Conservation (phyloP, 2,797 vertebrate genomes). For the Hyperoplus lanceolatus region DNA sequence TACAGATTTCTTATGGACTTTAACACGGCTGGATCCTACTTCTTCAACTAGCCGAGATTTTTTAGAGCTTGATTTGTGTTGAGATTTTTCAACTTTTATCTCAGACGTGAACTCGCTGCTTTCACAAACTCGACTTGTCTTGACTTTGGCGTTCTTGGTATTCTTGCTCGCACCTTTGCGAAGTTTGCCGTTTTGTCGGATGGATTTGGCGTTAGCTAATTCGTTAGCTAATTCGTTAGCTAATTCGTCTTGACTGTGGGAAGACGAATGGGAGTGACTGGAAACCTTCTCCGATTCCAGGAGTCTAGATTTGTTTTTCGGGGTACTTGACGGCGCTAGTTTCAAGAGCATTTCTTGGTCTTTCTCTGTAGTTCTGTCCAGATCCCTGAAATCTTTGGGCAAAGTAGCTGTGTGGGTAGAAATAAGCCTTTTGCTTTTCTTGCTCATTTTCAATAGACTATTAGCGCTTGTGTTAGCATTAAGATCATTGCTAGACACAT, state of each 20-base stretch:
- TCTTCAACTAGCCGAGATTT: conserved; percentile 85
- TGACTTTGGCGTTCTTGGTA: conserved; percentile 81
- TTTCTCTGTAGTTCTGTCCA: conserved; percentile 67
- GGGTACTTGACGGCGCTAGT: conserved; percentile 45
- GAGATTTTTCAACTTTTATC: conserved; percentile 66
- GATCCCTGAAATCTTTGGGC: conserved; percentile 68
- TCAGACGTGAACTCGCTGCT: conserved; percentile 68
- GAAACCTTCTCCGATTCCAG: conserved; percentile 17
- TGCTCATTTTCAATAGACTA: conserved; percentile 73
- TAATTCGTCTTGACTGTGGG: conserved; percentile 87
- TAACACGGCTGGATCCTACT: conserved; percentile 82
- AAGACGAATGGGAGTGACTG: conserved; percentile 46
- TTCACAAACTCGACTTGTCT: conserved; percentile 59
- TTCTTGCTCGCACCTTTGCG: conserved; percentile 83
- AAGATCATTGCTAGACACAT: conserved; percentile 7
- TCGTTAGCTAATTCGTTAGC: conserved; percentile 55
- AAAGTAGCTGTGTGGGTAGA: not conserved
- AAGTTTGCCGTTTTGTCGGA: conserved; percentile 80
- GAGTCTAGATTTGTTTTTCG: conserved; percentile 73
- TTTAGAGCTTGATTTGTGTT: conserved; percentile 70
- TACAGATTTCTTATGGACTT: conserved; percentile 78
- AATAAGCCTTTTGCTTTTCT: conserved; percentile 60
- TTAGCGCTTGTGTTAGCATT: conserved; percentile 79
- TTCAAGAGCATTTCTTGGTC: conserved; percentile 4
- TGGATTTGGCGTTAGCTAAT: conserved; percentile 82